Evolutionary conservation across 2,888 invertebrate species (phyloP), one percentile per base, ranked within the genome.

Genomic region (Eudemis profundana): DNA sequence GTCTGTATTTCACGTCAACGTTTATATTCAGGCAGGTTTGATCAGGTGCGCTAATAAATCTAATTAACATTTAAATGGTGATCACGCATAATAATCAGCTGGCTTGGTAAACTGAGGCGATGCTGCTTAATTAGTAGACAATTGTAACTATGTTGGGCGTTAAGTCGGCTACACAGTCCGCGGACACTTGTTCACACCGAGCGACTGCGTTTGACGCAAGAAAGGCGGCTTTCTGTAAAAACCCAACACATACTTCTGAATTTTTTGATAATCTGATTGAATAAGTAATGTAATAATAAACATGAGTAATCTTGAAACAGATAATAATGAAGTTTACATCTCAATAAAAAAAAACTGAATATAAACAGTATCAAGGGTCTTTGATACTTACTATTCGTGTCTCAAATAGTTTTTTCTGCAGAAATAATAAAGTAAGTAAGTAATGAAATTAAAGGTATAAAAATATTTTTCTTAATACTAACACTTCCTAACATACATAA

Each of bases 51-150:
- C 70, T 75, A 79, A 83, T 86, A 87, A 88, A 89, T 87, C 82
- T 89, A 90, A 90, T 91, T 91, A 91, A 83, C 91, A 91, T 91
- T 88, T 88, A 90, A 90, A 91, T 90, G 89, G 84, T 90, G 85
- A 89, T 82, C 90, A 90, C 85, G 90, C 88, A 90, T 91, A 89
- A 89, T 89, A 89, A 90, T 90, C 87, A 90, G 85, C 78, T 85
- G 84, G 84, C 80, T 86, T 81, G 83, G 81, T 85, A 86, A 84
- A 86, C 82, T 82, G 81, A 80, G 78, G 79, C 83, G 85, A 82
- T 81, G 83, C 79, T 78, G 81, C 83, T 84, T 88, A 90, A 90
- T 91, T 89, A 86, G 80, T 82, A 84, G 84, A 87, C 86, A 89
- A 90, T 85, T 78, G 85, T 69, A 72, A 82, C 79, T 82, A 82